phyloP scores from a whole-genome alignment of 1,140 invertebrate genomes.

The Doryteuthis pealeii region DNA sequence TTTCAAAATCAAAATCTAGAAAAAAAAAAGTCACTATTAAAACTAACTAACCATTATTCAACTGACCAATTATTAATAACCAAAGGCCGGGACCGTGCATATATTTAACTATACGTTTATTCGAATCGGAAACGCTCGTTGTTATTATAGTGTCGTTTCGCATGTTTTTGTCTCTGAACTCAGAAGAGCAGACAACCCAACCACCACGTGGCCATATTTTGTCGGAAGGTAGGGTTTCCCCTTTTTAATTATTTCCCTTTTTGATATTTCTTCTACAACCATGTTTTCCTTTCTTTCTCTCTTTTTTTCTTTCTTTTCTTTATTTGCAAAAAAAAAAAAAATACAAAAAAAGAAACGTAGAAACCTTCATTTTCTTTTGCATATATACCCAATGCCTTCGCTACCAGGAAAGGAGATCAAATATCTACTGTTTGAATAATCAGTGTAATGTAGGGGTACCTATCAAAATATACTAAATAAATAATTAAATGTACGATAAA shows the following conservation, averaged over 20 bases:
- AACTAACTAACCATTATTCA: neutral
- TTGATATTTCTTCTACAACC: neutral
- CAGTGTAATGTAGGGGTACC: too few species aligned
- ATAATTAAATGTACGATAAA: too few species aligned
- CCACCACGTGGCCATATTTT: conserved; percentile 17
- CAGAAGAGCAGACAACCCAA: conserved; percentile 64
- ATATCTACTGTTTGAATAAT: too few species aligned
- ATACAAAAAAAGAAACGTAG: too few species aligned
- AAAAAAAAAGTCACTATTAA: too few species aligned
- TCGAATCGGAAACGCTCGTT: neutral
- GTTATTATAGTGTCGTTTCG: conserved; percentile 72
- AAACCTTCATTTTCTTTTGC: too few species aligned
- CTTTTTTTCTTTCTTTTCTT: too few species aligned
- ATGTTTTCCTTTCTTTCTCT: neutral
- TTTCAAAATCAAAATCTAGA: too few species aligned
- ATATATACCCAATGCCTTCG: too few species aligned
- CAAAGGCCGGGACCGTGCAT: conserved; percentile 29
- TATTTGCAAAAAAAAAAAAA: too few species aligned
- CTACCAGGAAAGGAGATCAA: too few species aligned
- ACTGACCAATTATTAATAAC: neutral
- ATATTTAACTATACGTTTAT: conserved; percentile 1
- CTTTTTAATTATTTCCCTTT: conserved; percentile 17
- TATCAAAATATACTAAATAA: too few species aligned
- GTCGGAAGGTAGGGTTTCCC: conserved; percentile 26
- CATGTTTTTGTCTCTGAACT: conserved; percentile 78